Base-by-base conservation (phyloP, 2,888 invertebrate genomes). In the Perithous albicinctus region DNA sequence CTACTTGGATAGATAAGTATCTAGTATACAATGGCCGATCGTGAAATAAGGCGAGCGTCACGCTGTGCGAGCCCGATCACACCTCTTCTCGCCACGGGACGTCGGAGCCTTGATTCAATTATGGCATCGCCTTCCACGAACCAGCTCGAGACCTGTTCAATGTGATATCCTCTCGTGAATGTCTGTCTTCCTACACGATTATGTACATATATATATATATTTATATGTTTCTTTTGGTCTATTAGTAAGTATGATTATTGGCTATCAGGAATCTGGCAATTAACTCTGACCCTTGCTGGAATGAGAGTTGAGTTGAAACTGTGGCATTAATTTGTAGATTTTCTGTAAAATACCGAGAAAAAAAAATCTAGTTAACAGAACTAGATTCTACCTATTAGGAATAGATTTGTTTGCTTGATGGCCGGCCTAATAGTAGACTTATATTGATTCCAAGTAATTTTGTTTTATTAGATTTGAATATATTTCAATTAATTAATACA, bases 31-130 rank as follows among this genome's bases (percentile, higher is more conserved):
- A 81, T 74, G 48, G 78, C 23, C 74, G 63, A 78, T 64, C 46
- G 70, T 38, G 75, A 46, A 80, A 70, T 75, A 64, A 80, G 75
- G 70, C 56, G 64, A 80, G 85, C 86, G 85, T 89, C 90, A 90
- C 86, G 90, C 90, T 90, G 90, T 78, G 90, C 86, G 87, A 86
- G 87, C 87, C 86, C 85, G 90, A 90, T 90, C 90, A 90, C 90
- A 91, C 90, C 90, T 90, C 88, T 89, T 87, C 83, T 84, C 90
- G 81, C 90, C 73, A 86, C 88, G 84, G 90, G 91, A 89, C 86
- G 87, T 86, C 90, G 73, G 86, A 84, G 86, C 85, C 87, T 87
- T 89, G 88, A 91, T 91, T 91, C 89, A 90, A 91, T 90, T 90
- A 90, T 88, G 87, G 85, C 87, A 86, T 86, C 81, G 84, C 78